Percentiles rank a stretch among this genome's conserved stretches.
Evolutionary conservation across 2,113 vertebrate species (phyloP).

Genomic region (Prinia subflava): DNA sequence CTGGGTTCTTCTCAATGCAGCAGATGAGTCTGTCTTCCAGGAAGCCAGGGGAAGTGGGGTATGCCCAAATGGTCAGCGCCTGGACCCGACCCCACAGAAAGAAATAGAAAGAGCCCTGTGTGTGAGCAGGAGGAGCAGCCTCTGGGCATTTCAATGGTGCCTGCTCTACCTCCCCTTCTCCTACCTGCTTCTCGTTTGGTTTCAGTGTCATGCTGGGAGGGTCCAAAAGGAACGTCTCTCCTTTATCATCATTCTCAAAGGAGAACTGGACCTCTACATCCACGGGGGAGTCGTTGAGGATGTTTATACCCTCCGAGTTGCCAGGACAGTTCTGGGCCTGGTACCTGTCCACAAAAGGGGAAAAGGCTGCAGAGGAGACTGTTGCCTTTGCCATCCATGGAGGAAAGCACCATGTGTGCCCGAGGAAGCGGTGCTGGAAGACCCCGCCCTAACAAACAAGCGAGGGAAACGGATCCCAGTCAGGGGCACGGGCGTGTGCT

Average conservation of each 20-base stretch:
- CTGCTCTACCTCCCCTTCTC: background rate
- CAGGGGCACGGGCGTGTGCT: background rate
- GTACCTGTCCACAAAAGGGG: constrained; percentile 72
- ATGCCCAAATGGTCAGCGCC: constrained; percentile 86
- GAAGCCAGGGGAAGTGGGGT: constrained; percentile 79
- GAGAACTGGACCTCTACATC: constrained; percentile 76
- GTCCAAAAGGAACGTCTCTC: constrained; percentile 82
- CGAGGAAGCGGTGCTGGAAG: rapidly evolving
- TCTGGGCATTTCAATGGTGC: rapidly evolving
- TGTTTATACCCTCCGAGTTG: constrained; percentile 81
- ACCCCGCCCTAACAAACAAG: background rate
- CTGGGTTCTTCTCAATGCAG: constrained; percentile 81
- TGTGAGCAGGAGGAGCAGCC: background rate
- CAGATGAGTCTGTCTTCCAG: constrained; percentile 86
- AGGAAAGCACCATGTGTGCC: background rate
- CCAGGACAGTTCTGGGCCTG: constrained; percentile 76
- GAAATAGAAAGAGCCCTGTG: background rate
- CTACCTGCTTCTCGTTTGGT: constrained; percentile 83
- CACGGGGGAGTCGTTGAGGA: constrained; percentile 80
- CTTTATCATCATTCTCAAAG: constrained; percentile 80
- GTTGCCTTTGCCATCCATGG: rapidly evolving
- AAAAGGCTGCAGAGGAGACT: background rate
- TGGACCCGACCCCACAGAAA: background rate
- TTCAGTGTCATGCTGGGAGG: constrained; percentile 81
- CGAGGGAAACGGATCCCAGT: background rate